Conservation (phyloP, 2,113 vertebrate species). For the Odocoileus virginianus region DNA sequence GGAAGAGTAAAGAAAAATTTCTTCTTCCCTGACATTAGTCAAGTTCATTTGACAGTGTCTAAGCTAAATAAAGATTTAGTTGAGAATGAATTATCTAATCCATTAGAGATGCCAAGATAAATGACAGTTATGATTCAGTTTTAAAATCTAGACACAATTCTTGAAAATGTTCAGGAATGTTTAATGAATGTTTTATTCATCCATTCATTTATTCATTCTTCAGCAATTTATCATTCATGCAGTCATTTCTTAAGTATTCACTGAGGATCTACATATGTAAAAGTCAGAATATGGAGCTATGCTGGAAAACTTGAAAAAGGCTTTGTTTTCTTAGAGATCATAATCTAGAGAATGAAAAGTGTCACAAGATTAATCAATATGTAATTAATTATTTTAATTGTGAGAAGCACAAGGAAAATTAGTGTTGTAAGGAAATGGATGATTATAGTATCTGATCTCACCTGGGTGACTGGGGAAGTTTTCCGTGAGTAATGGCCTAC, state of each 20-base stretch:
- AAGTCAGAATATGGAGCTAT: neutral
- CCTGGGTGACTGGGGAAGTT: neutral
- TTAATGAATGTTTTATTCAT: slow-evolving; percentile 35
- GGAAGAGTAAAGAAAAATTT: neutral
- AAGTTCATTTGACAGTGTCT: neutral
- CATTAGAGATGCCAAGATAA: neutral
- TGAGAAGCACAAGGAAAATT: neutral
- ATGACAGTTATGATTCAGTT: neutral
- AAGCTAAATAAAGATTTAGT: neutral
- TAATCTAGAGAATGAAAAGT: neutral
- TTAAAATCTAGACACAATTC: neutral
- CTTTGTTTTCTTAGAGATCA: neutral
- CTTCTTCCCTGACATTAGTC: neutral
- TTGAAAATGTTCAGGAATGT: slow-evolving; percentile 12
- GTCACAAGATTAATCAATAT: neutral
- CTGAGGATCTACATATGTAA: neutral
- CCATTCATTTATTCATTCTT: neutral
- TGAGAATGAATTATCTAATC: neutral
- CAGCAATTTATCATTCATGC: neutral
- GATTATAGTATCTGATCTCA: neutral
- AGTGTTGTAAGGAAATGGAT: neutral
- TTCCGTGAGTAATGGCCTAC: neutral
- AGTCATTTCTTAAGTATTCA: neutral
- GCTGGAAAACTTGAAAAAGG: neutral
- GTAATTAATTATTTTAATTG: neutral